Percentiles rank a stretch among this genome's conserved stretches.
Evolutionary conservation across 2,113 vertebrate species (phyloP).

Genomic region (Origma solitaria): DNA sequence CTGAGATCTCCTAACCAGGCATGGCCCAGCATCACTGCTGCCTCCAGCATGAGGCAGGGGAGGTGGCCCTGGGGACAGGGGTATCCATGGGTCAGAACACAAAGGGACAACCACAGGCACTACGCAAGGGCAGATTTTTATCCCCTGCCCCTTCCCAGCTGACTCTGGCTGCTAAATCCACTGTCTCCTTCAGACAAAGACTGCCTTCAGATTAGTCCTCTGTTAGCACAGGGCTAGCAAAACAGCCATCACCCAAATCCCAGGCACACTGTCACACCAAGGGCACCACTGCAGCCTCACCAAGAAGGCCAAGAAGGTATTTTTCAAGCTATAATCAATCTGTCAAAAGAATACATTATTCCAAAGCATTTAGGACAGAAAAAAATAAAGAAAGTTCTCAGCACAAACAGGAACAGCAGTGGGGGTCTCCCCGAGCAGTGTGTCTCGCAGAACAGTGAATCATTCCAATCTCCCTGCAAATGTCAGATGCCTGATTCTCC

Average conservation of each 20-base stretch:
- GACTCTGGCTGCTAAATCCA: background rate
- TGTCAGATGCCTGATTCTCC: constrained; percentile 36
- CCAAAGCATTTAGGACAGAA: background rate
- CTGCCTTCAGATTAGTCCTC: background rate
- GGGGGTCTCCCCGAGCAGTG: background rate
- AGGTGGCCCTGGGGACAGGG: background rate
- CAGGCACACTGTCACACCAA: background rate
- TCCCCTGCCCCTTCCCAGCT: background rate
- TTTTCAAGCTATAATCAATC: background rate
- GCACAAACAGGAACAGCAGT: background rate
- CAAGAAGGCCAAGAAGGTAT: background rate
- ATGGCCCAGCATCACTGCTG: rapidly evolving
- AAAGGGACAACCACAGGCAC: rapidly evolving
- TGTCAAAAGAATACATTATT: background rate
- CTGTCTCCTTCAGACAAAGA: background rate
- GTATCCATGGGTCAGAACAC: rapidly evolving
- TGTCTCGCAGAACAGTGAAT: constrained; percentile 19
- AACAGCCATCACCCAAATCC: background rate
- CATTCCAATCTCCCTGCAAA: constrained; percentile 31
- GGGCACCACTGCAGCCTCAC: background rate
- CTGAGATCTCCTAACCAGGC: rapidly evolving
- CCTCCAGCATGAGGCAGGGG: background rate
- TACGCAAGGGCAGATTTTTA: rapidly evolving
- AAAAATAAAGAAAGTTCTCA: background rate
- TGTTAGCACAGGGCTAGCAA: background rate